Conservation (phyloP, 2,888 invertebrate species). For the Lamellibrachia columna region DNA sequence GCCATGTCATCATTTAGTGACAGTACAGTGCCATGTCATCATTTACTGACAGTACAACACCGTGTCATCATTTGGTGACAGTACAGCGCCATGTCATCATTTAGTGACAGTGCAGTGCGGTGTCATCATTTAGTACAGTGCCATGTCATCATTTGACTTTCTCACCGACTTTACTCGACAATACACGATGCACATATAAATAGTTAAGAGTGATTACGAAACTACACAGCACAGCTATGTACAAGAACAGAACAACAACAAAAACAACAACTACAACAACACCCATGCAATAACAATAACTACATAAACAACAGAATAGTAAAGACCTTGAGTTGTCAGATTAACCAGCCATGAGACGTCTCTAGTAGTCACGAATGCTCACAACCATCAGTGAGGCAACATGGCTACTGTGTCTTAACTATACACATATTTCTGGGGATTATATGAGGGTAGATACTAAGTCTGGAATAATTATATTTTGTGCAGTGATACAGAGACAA, state of each 20-base stretch:
- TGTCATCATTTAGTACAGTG: not conserved
- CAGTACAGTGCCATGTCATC: not conserved
- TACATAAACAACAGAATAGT: not conserved
- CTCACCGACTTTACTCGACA: not conserved
- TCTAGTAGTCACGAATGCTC: not conserved
- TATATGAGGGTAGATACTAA: not conserved
- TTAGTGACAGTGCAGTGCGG: not conserved
- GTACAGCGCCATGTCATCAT: not conserved
- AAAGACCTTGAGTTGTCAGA: not conserved
- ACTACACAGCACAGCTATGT: not conserved
- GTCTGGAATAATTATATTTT: not conserved
- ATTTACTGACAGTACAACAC: not conserved
- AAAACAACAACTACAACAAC: not conserved
- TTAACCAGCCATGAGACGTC: not conserved
- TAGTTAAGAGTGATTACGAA: not conserved
- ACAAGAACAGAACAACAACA: not conserved
- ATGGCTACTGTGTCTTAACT: not conserved
- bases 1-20: not conserved
- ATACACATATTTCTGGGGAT: not conserved
- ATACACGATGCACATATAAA: not conserved
- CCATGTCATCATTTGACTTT: not conserved
- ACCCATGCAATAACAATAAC: not conserved
- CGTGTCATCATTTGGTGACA: not conserved
- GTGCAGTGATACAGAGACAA: not conserved
- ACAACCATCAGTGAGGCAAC: not conserved